phyloP scores from a whole-genome alignment of 2,113 vertebrate genomes.

The Smithornis capensis region DNA sequence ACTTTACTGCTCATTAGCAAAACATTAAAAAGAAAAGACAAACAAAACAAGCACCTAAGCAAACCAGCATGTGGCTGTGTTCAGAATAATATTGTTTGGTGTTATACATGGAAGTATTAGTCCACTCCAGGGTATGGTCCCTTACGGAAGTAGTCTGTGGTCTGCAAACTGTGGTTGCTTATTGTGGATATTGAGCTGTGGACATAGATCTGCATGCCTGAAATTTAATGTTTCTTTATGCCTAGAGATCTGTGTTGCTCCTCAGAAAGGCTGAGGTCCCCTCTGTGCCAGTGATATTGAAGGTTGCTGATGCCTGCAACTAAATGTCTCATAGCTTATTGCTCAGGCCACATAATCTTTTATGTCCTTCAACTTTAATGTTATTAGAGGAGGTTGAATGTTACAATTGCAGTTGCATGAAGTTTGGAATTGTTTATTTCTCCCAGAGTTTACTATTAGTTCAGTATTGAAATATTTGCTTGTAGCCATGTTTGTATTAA shows the following conservation, averaged over 20 bases:
- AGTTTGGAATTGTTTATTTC: background rate
- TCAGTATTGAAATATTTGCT: background rate
- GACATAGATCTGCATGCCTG: background rate
- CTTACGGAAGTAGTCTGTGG: background rate
- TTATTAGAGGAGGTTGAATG: background rate
- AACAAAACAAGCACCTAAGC: background rate
- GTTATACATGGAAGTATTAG: rapidly evolving
- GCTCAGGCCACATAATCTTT: background rate
- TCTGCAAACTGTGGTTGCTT: rapidly evolving
- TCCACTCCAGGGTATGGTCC: background rate
- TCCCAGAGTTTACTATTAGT: background rate
- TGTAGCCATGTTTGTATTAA: background rate
- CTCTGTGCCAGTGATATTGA: background rate
- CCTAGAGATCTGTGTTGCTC: background rate
- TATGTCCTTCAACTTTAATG: background rate
- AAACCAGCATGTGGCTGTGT: background rate
- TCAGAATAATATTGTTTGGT: background rate
- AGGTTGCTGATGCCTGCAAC: background rate
- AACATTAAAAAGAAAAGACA: background rate
- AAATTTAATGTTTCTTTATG: background rate
- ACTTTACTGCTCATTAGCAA: background rate
- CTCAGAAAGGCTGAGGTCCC: background rate
- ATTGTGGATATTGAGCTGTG: background rate
- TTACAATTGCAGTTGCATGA: background rate
- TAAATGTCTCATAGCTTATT: background rate